These are phyloP conservation scores for Sylvia atricapilla DNA, from an alignment of 2,113 vertebrate species.

Conservation along the genomic window DNA sequence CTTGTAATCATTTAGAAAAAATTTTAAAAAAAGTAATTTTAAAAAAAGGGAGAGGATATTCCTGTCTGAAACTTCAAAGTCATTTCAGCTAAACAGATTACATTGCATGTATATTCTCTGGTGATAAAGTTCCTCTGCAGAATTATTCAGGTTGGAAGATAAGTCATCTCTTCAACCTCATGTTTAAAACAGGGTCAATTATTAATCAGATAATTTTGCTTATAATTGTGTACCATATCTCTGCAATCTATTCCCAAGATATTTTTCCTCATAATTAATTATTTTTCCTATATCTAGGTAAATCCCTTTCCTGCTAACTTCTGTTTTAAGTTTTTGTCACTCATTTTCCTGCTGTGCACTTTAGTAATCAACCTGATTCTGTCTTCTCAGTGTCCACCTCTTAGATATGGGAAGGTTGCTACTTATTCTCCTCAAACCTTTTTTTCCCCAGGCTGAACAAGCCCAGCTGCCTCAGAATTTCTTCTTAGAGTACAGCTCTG, in stretches of 20 bases:
- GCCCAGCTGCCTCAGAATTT: neutral
- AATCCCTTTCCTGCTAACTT: neutral
- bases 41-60: neutral
- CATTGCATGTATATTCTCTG: neutral
- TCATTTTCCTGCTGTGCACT: neutral
- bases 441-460: neutral
- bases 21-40: no score
- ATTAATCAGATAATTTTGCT: neutral
- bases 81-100: neutral
- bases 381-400: neutral
- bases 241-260: neutral
- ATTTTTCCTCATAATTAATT: neutral
- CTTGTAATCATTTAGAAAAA: neutral
- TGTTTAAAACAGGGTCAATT: neutral
- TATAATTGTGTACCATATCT: neutral
- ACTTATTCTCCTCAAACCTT: neutral
- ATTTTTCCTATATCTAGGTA: neutral
- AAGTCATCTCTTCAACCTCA: neutral
- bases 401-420: neutral
- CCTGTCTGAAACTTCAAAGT: neutral
- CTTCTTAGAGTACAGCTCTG: neutral
- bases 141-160: neutral
- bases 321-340: neutral
- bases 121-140: neutral
- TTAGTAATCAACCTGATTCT: neutral